phyloP scores from a whole-genome alignment of 2,113 vertebrate genomes.

The Amphilophus citrinellus region DNA sequence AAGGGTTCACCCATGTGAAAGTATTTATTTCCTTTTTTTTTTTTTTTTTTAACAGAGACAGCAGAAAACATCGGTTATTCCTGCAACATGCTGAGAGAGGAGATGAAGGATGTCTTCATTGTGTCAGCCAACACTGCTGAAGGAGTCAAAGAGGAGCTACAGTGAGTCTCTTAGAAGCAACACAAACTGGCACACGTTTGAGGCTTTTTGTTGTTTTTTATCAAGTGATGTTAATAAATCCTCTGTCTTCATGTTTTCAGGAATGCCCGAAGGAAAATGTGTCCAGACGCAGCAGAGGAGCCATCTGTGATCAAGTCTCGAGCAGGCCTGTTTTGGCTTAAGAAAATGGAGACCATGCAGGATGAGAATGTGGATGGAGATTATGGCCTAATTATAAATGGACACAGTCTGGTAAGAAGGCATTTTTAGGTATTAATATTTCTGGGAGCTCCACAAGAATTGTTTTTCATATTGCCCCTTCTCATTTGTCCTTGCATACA shows the following conservation, averaged over 20 bases:
- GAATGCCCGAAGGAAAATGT: conserved; percentile 87
- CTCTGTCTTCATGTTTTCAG: conserved; percentile 65
- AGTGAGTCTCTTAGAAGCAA: conserved; percentile 74
- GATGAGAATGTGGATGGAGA: conserved; percentile 87
- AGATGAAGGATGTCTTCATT: conserved; percentile 89
- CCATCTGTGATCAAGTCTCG: conserved; percentile 65
- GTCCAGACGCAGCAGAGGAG: conserved; percentile 76
- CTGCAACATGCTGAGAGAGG: conserved; percentile 90
- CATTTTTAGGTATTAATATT: not conserved
- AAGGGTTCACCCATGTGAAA: no score
- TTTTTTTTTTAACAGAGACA: conserved; percentile 83
- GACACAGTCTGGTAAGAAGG: conserved; percentile 90
- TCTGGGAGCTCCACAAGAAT: no score
- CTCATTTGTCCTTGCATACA: not conserved
- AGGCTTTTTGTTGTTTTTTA: not conserved
- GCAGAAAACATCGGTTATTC: conserved; percentile 95
- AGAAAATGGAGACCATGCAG: conserved; percentile 74
- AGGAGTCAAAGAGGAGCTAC: conserved; percentile 85
- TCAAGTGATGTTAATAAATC: not conserved
- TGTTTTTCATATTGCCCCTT: not conserved
- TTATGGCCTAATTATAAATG: conserved; percentile 91
- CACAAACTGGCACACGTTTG: not conserved
- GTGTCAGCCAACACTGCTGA: conserved; percentile 82
- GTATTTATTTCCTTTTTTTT: no score
- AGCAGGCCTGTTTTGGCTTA: conserved; percentile 67